phyloP scores from a whole-genome alignment of 2,888 invertebrate genomes.

The Ectemnius lituratus region DNA sequence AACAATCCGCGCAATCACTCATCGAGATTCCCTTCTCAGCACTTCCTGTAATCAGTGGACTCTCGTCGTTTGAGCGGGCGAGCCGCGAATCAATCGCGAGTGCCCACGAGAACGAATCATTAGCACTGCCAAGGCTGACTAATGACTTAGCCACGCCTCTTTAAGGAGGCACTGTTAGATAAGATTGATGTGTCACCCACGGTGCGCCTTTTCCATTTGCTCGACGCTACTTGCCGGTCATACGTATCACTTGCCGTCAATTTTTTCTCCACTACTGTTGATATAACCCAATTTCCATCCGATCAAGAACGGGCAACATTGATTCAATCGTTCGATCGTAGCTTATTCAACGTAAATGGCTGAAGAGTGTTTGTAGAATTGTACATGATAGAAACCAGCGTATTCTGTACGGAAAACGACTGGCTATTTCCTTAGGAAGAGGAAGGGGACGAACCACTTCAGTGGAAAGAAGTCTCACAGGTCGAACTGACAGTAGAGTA shows the following conservation, averaged over 20 bases:
- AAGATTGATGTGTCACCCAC: slow-evolving; percentile 54
- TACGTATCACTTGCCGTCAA: neutral
- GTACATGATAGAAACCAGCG: no score
- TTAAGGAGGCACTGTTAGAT: slow-evolving; percentile 34
- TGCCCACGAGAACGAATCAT: slow-evolving; percentile 39
- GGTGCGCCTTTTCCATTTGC: slow-evolving; percentile 27
- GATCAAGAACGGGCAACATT: no score
- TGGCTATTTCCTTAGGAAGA: no score
- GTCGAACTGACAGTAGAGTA: neutral
- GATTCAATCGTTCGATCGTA: no score
- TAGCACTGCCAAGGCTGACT: slow-evolving; percentile 48
- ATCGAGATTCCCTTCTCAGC: slow-evolving; percentile 19
- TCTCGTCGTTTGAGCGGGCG: neutral
- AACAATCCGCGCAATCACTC: slow-evolving; percentile 67
- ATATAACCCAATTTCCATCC: neutral
- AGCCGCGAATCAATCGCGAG: slow-evolving; percentile 36
- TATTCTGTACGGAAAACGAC: no score
- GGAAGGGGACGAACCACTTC: no score
- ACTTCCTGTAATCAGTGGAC: slow-evolving; percentile 37
- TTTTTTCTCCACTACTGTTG: neutral
- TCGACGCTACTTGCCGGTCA: slow-evolving; percentile 29
- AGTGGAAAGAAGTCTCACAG: neutral
- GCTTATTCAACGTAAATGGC: no score
- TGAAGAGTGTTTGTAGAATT: no score
- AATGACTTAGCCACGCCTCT: slow-evolving; percentile 47